Conservation (phyloP, 1,140 invertebrate species). For the Paracyclopina nana region DNA sequence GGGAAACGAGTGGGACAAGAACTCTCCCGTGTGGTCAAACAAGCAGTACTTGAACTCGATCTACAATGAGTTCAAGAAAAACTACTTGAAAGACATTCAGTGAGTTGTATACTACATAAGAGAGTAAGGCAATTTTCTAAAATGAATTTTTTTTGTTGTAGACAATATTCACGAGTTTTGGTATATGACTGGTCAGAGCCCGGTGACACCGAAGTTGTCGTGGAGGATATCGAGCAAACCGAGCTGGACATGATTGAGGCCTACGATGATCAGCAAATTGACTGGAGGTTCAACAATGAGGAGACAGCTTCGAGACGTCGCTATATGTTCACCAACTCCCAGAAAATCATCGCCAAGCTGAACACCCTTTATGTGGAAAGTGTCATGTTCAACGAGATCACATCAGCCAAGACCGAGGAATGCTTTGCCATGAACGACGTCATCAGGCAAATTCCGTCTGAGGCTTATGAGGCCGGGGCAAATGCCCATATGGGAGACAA, state of each 20-base stretch:
- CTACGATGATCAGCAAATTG: slow-evolving; percentile 36
- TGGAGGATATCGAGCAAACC: slow-evolving; percentile 67
- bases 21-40: slow-evolving; percentile 4
- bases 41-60: background rate
- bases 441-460: too few species aligned
- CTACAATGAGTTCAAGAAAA: slow-evolving; percentile 6
- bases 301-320: too few species aligned
- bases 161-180: slow-evolving; percentile 46
- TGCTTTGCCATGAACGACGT: too few species aligned
- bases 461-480: too few species aligned
- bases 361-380: too few species aligned
- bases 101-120: background rate
- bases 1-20: slow-evolving; percentile 7
- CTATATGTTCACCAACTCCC: too few species aligned
- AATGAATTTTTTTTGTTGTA: slow-evolving; percentile 20
- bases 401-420: too few species aligned
- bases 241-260: slow-evolving; percentile 39
- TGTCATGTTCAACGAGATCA: too few species aligned
- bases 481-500: too few species aligned
- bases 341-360: too few species aligned
- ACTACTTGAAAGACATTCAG: slow-evolving; percentile 1
- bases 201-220: slow-evolving; percentile 53
- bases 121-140: background rate
- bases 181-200: slow-evolving; percentile 66
- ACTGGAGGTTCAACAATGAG: slow-evolving; percentile 43